Evolutionary conservation across 2,888 invertebrate species (phyloP).

Genomic region (Pterostichus madidus): DNA sequence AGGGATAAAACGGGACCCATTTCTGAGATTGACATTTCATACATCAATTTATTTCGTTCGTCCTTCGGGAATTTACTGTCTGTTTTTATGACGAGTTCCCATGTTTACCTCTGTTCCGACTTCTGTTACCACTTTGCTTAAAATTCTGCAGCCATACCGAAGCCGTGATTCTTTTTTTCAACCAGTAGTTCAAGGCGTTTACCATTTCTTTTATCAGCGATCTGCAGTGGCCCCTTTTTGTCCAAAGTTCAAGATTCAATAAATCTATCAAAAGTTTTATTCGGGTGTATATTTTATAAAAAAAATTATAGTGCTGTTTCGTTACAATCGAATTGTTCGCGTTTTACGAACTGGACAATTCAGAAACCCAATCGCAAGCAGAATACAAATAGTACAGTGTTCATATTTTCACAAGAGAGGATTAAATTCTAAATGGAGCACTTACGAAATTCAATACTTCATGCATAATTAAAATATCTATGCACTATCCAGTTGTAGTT

Average conservation of each 20-base stretch:
- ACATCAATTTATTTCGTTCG: slow-evolving; percentile 72
- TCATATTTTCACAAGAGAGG: background rate
- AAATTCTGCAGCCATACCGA: slow-evolving; percentile 40
- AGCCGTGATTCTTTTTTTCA: slow-evolving; percentile 50
- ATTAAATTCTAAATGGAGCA: slow-evolving; percentile 13
- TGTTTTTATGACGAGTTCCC: slow-evolving; percentile 69
- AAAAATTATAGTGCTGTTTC: slow-evolving; percentile 32
- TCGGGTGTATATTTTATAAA: slow-evolving; percentile 35
- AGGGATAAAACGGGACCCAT: slow-evolving; percentile 71
- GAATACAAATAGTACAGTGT: background rate
- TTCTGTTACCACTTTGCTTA: slow-evolving; percentile 54
- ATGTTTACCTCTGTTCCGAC: slow-evolving; percentile 62
- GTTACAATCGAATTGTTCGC: slow-evolving; percentile 14
- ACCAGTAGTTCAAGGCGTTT: slow-evolving; percentile 14
- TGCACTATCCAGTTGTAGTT: slow-evolving; percentile 22
- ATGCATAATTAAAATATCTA: slow-evolving; percentile 46
- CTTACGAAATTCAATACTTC: slow-evolving; percentile 30
- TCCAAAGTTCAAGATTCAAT: slow-evolving; percentile 27
- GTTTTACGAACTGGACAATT: background rate
- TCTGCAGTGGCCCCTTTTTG: background rate
- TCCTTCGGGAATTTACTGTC: slow-evolving; percentile 68
- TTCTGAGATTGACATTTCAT: slow-evolving; percentile 74
- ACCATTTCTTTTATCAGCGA: slow-evolving; percentile 46
- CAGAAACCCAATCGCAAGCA: background rate
- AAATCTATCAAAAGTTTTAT: slow-evolving; percentile 51